Conservation (phyloP, 92 coral and sea anemone genomes). For the Porites rus region DNA sequence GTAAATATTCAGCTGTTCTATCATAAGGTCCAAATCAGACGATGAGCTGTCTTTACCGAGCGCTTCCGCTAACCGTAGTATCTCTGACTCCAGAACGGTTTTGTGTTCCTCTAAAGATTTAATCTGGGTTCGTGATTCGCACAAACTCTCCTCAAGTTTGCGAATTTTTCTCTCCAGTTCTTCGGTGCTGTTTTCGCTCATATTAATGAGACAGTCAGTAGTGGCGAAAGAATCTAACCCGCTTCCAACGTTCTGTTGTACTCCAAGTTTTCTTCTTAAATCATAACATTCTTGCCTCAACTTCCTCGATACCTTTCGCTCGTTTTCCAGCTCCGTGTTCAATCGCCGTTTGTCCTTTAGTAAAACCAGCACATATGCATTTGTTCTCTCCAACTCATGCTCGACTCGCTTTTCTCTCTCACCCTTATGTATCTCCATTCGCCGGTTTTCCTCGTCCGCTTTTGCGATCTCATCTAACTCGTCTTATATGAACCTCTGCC, state of each 20-base stretch:
- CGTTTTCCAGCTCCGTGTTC: constrained; percentile 58
- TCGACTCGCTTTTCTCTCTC: constrained; percentile 36
- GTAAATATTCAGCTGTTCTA: constrained; percentile 82
- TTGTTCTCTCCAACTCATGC: constrained; percentile 33
- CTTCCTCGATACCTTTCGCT: constrained; percentile 67
- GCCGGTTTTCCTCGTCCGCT: not conserved
- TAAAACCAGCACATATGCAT: constrained; percentile 35
- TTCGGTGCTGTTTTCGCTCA: constrained; percentile 26
- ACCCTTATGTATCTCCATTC: constrained; percentile 26
- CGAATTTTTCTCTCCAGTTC: constrained; percentile 40
- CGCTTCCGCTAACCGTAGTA: constrained; percentile 80
- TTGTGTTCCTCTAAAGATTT: constrained; percentile 76
- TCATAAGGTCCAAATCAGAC: constrained; percentile 71
- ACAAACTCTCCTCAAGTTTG: constrained; percentile 43
- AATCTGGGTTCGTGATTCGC: constrained; percentile 60
- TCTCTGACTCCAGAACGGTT: constrained; percentile 81
- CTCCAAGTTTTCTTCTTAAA: constrained; percentile 49
- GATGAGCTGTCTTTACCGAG: constrained; percentile 56
- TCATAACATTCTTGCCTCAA: constrained; percentile 57
- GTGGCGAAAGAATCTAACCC: constrained; percentile 4
- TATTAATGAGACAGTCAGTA: constrained; percentile 19
- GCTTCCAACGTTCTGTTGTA: constrained; percentile 19
- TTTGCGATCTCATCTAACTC: constrained; percentile 18
- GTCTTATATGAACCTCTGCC: not conserved
- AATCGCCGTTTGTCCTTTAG: constrained; percentile 68